Percentiles rank a stretch among this genome's conserved stretches.
Evolutionary conservation across 2,113 vertebrate genomes (phyloP).

Genomic region (Myotis lucifugus): DNA sequence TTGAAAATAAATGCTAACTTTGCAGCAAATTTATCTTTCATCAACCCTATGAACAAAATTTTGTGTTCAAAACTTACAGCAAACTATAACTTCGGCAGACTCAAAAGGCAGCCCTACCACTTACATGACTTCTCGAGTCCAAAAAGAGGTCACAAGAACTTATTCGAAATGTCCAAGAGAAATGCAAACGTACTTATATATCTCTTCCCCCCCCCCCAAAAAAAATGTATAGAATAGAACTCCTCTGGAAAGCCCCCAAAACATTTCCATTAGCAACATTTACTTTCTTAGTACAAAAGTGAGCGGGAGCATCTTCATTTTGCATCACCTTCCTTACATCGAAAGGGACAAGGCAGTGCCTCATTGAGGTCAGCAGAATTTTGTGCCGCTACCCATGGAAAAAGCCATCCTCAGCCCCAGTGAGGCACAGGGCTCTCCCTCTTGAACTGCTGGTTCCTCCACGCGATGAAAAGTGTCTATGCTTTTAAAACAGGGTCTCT

Average conservation of each 20-base stretch:
- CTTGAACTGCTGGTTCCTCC: neutral
- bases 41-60: neutral
- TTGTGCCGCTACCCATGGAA: constrained; percentile 31
- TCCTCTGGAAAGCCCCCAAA: neutral
- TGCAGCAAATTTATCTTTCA: constrained; percentile 22
- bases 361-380: constrained; percentile 39
- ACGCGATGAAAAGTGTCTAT: neutral
- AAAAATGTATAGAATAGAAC: neutral
- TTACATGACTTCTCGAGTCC: constrained; percentile 27
- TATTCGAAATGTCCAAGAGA: constrained; percentile 12
- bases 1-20: constrained; percentile 38
- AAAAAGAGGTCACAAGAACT: neutral
- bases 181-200: neutral
- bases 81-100: constrained; percentile 10
- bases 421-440: constrained; percentile 19
- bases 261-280: neutral
- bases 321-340: constrained; percentile 9
- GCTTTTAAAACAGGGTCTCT: constrained; percentile 40
- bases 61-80: constrained; percentile 25
- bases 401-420: neutral
- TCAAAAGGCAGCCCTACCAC: neutral
- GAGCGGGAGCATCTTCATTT: neutral
- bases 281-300: constrained; percentile 34
- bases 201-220: neutral
- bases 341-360: constrained; percentile 14